These are phyloP conservation scores for cattle (Bos taurus) DNA, from an alignment of 2,113 vertebrate genomes.

Conservation along the genomic window ARS-UCD2.0 NC_037342.1:13729001-13729500, in stretches of 20 bases:
- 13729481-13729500: background rate
- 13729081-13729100: background rate
- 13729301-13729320: background rate
- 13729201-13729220: background rate
- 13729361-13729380: background rate
- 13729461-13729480: background rate
- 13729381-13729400: background rate
- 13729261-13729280: background rate
- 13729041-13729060: background rate
- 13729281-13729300: background rate
- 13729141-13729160: background rate
- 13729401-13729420: background rate
- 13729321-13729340: background rate
- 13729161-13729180: background rate
- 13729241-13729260: background rate
- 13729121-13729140: background rate
- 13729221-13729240: background rate
- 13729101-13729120: background rate
- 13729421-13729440: background rate
- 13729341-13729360: background rate
- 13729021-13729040: background rate
- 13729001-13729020: background rate
- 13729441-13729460: background rate
- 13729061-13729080: background rate
- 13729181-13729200: background rate